Evolutionary conservation across 2,888 invertebrate species (phyloP).

Genomic region (Microplitis deprimator): DNA sequence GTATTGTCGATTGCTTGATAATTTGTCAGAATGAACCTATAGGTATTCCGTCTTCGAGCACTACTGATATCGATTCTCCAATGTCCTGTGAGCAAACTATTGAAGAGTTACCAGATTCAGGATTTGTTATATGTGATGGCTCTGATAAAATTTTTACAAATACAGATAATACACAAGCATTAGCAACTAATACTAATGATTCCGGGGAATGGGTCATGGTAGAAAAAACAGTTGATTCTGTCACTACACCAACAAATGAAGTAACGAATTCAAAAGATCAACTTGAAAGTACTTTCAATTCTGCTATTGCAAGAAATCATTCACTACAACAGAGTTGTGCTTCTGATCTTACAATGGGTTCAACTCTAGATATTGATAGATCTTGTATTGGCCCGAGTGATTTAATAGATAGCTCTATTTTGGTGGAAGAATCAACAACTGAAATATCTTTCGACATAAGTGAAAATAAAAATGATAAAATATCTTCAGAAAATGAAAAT

Average conservation of each 20-base stretch:
- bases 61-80: constrained; percentile 66
- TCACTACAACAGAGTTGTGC: constrained; percentile 57
- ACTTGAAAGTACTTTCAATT: constrained; percentile 58
- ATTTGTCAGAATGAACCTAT: constrained; percentile 51
- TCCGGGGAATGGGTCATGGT: constrained; percentile 66
- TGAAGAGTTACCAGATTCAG: constrained; percentile 65
- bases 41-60: constrained; percentile 56
- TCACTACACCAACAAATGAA: constrained; percentile 61
- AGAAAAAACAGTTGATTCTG: constrained; percentile 61
- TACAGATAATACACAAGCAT: constrained; percentile 57
- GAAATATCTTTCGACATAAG: constrained; percentile 56
- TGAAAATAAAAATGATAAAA: constrained; percentile 29
- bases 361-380: constrained; percentile 62
- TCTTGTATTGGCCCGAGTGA: constrained; percentile 64
- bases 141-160: constrained; percentile 64
- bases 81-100: constrained; percentile 68
- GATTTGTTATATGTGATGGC: constrained; percentile 58
- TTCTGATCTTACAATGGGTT: constrained; percentile 65
- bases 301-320: constrained; percentile 59
- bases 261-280: constrained; percentile 61
- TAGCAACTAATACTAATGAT: constrained; percentile 59
- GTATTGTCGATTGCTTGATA: constrained; percentile 42
- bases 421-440: constrained; percentile 53
- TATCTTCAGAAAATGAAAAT: constrained; percentile 20
- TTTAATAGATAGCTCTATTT: constrained; percentile 59